Evolutionary conservation across 2,113 vertebrate genomes (phyloP), one percentile per base, ranked within the genome.

Genomic region (Electrona antarctica): DNA sequence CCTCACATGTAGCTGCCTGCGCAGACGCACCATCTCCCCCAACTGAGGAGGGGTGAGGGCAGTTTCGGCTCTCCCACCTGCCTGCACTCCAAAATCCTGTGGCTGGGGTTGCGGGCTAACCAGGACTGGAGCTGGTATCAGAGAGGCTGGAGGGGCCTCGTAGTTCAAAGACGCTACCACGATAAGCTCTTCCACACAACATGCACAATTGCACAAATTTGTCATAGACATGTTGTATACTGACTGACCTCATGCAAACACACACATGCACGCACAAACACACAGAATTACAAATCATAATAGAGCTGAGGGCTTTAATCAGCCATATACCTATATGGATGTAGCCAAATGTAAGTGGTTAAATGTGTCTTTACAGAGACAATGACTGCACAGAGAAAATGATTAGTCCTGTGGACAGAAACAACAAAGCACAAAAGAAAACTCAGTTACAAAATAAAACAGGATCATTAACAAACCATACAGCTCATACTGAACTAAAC

Each of bases 1-100:
- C 75, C 91, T 98, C 84, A 95, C 94, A 2, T 96, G 96, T 63
- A 92, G 88, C 83, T 96, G 96, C 82, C 93, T 93, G 78, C 92
- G 92, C 0, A 69, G 92, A 15, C 88, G 92, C 58, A 92, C 92
- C 57, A 79, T 97, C 33, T 78, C 82, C 52, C 96, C 95, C 0
- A 77, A 90, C 83, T 95, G 90, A 96, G 56, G 71, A 72, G 61
- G 50, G 60, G 70, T 68, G 49, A 47, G 61, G 60, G 49, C n/a
- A 49, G 33, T 8, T 10, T 13, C 60, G 7, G 8, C 7, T 60
- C 15, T 12, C 46, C 28, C 69, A 1, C 58, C 11, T 12, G 11
- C 29, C 64, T 45, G 28, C 29, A 15, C 50, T 28, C 48, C 72
- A 60, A 6, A 28, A 21, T 60, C 60, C 41, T 61, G 73, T 64